These are phyloP conservation scores for Metallyticus violacea DNA, from an alignment of 2,888 invertebrate species.

Conservation along the genomic window DNA sequence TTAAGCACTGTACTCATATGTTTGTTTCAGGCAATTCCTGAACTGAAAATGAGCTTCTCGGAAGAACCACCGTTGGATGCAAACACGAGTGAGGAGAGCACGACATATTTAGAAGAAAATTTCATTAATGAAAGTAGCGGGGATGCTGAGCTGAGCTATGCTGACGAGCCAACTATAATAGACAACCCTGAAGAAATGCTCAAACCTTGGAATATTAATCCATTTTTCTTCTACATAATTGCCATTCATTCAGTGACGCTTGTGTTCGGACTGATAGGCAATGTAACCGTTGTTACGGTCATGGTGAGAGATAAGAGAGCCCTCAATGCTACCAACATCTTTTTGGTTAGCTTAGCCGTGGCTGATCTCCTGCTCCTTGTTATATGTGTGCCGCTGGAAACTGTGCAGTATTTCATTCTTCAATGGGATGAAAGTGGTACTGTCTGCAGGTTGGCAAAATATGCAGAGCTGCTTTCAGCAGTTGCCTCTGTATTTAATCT, in stretches of 20 bases:
- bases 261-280: slow-evolving; percentile 48
- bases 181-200: slow-evolving; percentile 42
- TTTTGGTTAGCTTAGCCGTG: slow-evolving; percentile 43
- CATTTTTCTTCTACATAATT: slow-evolving; percentile 41
- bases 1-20: no score
- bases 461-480: slow-evolving; percentile 49
- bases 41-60: neutral
- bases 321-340: slow-evolving; percentile 43
- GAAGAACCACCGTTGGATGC: neutral
- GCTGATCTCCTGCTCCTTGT: slow-evolving; percentile 50
- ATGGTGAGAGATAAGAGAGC: slow-evolving; percentile 45
- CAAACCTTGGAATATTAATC: slow-evolving; percentile 39
- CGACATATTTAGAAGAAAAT: neutral
- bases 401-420: slow-evolving; percentile 45
- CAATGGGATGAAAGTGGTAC: slow-evolving; percentile 47
- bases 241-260: slow-evolving; percentile 42
- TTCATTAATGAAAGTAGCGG: neutral
- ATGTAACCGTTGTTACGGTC: slow-evolving; percentile 47
- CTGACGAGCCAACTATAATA: slow-evolving; percentile 26
- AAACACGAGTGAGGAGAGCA: neutral
- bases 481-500: slow-evolving; percentile 51
- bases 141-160: neutral
- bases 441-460: slow-evolving; percentile 50
- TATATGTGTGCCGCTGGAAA: slow-evolving; percentile 50
- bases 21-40: neutral